Base-by-base conservation (phyloP, 2,888 invertebrate genomes). In the Noctua janthina region DNA sequence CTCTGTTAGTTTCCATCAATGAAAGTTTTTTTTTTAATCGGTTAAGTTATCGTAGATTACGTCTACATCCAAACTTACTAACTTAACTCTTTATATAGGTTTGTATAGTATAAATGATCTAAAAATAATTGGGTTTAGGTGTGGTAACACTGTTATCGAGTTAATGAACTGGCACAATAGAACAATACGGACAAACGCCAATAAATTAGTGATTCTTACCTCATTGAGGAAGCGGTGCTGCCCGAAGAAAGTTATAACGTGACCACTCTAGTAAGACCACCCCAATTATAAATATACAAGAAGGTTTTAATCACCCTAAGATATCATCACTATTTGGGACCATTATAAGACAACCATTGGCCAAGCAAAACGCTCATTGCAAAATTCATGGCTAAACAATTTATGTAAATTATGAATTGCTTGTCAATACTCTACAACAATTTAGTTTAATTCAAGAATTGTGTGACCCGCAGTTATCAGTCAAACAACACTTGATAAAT, bases 131-230 rank as follows among this genome's bases (percentile, higher is more conserved):
- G 39, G 67, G 68, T 54, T 79, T 62, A 85, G 71, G 78, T 88
- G 87, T 87, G 84, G 87, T 85, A 88, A 89, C 85, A 87, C 83
- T 87, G 81, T 87, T 81, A 88, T 49, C 35, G 70, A 91, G 91
- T 92, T 91, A 93, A 92, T 91, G 90, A 89, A 91, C 91, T 91
- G 89, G 88, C 83, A 90, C 92, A 92, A 91, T 90, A 86, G 88
- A 91, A 92, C 92, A 92, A 92, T 92, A 92, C 92, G 91, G 89
- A 81, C 81, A 77, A 70, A 82, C 68, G 77, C 59, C 91, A 91
- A 86, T 89, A 89, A 54, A 88, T 90, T 92, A 92, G 91, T 89
- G 81, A 89, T 91, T 91, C 94, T 94, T 92, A 94, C 94, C 93
- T 93, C 86, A 89, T 90, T 90, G 85, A 88, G 90, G 90, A 90